Evolutionary conservation across 2,113 vertebrate genomes (phyloP), one percentile per base, ranked within the genome.

Genomic region (Oryzias celebensis): DNA sequence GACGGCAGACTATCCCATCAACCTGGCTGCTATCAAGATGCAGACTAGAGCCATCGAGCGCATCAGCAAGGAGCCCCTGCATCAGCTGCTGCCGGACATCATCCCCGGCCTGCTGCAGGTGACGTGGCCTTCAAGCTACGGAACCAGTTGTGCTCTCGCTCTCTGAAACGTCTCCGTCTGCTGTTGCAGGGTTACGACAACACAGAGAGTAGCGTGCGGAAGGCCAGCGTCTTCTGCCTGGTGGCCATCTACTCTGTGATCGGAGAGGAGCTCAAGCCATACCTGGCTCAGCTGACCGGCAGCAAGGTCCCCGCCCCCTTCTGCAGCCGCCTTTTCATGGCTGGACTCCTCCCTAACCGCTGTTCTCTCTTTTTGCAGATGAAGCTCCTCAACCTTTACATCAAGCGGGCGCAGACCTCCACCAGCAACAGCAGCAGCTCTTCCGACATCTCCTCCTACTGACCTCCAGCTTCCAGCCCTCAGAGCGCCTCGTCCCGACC

Each of bases 361-460:
- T 18, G 46, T 48, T n/a, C 57, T 23, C 52, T 18, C 36, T 16
- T 48, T 52, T 52, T 22, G 31, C 91, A 98, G 96, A 98, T 98
- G 95, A 98, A 98, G 88, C 92, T 98, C 47, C 87, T 98, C 46
- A 98, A 98, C 77, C 91, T 98, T 65, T 98, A 98, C 83, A 98
- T 98, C 90, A 98, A 97, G 89, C 90, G 96, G 71, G 97, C 96
- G 13, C 96, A 98, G 78, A 96, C 95, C 7, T 96, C 95, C 64
- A 96, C 95, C 90, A 97, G 96, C 92, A 98, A 94, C 93, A 98
- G 96, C 93, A 98, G 95, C 92, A 95, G 94, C 72, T 98, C 96
- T 58, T 98, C 96, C 2, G 96, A 98, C 75, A 94, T 98, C 82
- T 98, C 95, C 73, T 96, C 96, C 49, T 94, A 98, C 92, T 96